Conservation (phyloP, 2,888 invertebrate genomes). For the Caenorhabditis japonica region DNA sequence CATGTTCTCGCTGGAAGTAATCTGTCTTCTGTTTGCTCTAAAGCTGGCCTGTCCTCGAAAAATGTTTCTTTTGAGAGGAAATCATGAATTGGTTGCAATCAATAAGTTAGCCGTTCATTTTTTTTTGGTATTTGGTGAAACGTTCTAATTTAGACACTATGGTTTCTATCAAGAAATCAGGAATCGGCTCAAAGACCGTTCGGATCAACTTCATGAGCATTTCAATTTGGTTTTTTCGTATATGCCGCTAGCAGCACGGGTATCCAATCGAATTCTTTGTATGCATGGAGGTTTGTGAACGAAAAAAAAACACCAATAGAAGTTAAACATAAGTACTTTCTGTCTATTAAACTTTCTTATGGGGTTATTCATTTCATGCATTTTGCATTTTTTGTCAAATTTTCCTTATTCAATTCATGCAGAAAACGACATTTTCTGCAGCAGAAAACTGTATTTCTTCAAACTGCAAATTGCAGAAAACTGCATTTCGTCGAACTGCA, state of each 20-base stretch:
- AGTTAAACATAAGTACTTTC: too few species aligned
- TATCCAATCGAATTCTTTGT: constrained; percentile 66
- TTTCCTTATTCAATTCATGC: too few species aligned
- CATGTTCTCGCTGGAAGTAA: constrained; percentile 68
- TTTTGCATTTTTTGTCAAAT: too few species aligned
- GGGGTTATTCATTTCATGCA: too few species aligned
- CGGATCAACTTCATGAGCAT: constrained; percentile 25
- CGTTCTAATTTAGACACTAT: constrained; percentile 59
- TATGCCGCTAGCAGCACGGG: constrained; percentile 70
- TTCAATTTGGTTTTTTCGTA: constrained; percentile 70
- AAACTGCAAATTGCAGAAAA: too few species aligned
- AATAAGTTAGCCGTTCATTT: constrained; percentile 57
- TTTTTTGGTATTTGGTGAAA: background rate
- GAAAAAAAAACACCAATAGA: background rate
- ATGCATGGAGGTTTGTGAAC: constrained; percentile 62
- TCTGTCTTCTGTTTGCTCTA: constrained; percentile 61
- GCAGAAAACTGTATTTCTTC: too few species aligned
- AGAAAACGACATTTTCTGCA: too few species aligned
- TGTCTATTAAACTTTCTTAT: too few species aligned
- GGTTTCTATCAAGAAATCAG: constrained; percentile 64
- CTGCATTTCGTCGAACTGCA: too few species aligned
- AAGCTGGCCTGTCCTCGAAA: constrained; percentile 68
- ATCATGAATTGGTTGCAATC: constrained; percentile 70
- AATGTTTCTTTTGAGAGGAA: constrained; percentile 68
- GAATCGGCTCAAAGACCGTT: constrained; percentile 37